A percentile compares a stretch with the other conserved stretches of the same genome.
Conservation (phyloP, 2,888 invertebrate genomes). For the Machimus rusticus region DNA sequence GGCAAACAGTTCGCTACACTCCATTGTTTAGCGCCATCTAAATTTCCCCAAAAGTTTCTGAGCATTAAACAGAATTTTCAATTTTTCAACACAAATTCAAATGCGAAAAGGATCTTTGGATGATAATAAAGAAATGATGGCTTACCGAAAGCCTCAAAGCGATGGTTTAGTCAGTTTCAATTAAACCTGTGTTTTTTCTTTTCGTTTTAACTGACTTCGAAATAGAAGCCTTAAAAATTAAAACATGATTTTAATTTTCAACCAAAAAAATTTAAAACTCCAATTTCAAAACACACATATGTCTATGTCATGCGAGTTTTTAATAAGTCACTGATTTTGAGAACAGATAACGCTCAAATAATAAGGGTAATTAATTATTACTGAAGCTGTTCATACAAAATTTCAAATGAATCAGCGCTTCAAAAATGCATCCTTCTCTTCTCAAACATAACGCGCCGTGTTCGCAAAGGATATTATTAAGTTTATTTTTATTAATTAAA, state of each 20-base stretch:
- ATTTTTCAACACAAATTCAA: background rate
- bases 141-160: background rate
- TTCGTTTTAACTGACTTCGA: background rate
- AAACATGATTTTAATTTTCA: background rate
- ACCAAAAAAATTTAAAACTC: background rate
- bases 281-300: too few relatives aligned
- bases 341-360: background rate
- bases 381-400: too few relatives aligned
- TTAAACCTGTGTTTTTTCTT: background rate
- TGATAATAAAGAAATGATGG: background rate
- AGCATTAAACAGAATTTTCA: background rate
- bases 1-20: background rate
- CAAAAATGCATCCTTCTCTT: too few relatives aligned
- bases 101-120: background rate
- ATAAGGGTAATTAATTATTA: background rate
- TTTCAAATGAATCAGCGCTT: too few relatives aligned
- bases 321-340: background rate
- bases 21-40: background rate
- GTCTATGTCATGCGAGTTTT: background rate
- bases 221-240: background rate
- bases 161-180: background rate
- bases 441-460: too few relatives aligned
- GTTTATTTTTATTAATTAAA: too few relatives aligned
- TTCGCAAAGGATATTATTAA: too few relatives aligned
- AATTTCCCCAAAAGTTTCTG: background rate